phyloP scores from a whole-genome alignment of 1,140 invertebrate genomes.

The Nomia melanderi region DNA sequence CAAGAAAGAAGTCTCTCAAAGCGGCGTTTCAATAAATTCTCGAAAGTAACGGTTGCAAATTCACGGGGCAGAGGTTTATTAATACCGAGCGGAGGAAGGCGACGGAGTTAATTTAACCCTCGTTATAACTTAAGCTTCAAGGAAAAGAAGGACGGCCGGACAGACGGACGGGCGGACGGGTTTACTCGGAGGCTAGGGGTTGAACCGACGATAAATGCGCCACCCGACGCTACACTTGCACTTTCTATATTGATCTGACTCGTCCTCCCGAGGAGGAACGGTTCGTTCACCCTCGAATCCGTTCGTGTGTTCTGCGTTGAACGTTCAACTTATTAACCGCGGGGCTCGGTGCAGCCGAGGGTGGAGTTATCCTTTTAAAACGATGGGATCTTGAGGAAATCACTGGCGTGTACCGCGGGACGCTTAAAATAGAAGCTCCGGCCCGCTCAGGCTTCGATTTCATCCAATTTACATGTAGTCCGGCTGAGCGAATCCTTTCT shows the following conservation, averaged over 20 bases:
- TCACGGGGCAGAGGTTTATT: no score
- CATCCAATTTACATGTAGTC: no score
- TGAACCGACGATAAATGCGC: slow-evolving; percentile 25
- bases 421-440: no score
- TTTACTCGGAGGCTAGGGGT: slow-evolving; percentile 6
- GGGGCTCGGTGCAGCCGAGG: neutral
- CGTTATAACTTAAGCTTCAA: neutral
- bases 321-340: neutral
- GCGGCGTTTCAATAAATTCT: no score
- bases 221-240: slow-evolving; percentile 39
- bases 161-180: no score
- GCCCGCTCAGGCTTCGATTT: no score
- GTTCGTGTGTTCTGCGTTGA: neutral
- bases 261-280: slow-evolving; percentile 22
- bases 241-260: slow-evolving; percentile 52
- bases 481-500: no score
- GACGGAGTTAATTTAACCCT: neutral
- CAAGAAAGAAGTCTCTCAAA: no score
- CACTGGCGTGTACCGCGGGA: neutral
- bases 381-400: neutral
- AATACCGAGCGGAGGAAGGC: no score
- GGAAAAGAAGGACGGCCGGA: neutral
- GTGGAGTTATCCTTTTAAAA: neutral
- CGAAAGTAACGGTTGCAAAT: no score
- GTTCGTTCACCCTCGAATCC: slow-evolving; percentile 47